Evolutionary conservation across 2,113 vertebrate genomes (phyloP), one percentile per base, ranked within the genome.

Genomic region (Ictalurus punctatus): DNA sequence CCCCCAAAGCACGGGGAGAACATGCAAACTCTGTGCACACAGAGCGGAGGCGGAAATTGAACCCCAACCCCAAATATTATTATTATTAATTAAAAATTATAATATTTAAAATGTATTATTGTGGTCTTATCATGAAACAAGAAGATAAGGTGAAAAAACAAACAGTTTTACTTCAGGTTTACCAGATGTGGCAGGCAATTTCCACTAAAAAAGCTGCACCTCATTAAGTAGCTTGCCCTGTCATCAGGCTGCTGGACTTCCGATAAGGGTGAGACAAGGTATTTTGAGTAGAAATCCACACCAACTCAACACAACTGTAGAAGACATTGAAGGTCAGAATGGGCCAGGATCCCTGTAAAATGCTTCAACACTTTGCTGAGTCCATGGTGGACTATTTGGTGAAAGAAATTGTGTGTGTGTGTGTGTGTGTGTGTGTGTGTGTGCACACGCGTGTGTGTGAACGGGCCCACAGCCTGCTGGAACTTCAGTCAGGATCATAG

Each of bases 401-500:
- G 25, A 27, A 27, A 48, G 40, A 52, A 78, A 78, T 40, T 74
- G 48, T 5, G 48, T 63, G 83, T 25, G n/a, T 67, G 59, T 85
- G 81, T 6, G 69, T 65, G 48, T 61, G 10, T 59, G n/a, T 80
- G 85, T 82, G 74, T 59, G 52, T 48, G 37, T 37, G 65, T 12
- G 52, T 52, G 5, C 40, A 80, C 16, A 27, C 59, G 61, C 17
- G 80, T 40, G 84, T 61, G 40, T 56, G 58, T 61, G 30, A 58
- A 52, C 14, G 58, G 52, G 58, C 30, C n/a, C 52, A 79, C 40
- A 86, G 82, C 65, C 76, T 83, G 65, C 83, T 58, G 69, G 78
- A 88, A 71, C 16, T 86, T 65, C 6, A 19, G 0, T 71, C 27
- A 86, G 83, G 63, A 85, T 65, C 63, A 83, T 19, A 90, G 81